These are phyloP conservation scores for Bombus difficillimus DNA, from an alignment of 1,140 invertebrate genomes.

Conservation along the genomic window DNA sequence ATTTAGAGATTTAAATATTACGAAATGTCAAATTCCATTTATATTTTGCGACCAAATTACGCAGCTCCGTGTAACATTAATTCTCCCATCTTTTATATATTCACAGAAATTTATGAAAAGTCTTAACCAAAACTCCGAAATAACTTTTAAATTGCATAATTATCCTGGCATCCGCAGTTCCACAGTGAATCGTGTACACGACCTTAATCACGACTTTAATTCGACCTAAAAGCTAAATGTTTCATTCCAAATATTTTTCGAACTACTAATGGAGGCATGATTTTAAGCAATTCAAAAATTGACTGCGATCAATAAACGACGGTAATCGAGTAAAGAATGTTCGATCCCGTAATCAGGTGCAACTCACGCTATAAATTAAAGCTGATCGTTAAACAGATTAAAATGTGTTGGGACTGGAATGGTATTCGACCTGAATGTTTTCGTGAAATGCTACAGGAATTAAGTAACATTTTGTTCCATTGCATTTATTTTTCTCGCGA, in stretches of 20 bases:
- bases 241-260: neutral
- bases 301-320: neutral
- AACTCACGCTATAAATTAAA: slow-evolving; percentile 2
- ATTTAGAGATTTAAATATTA: neutral
- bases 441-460: neutral
- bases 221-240: no score
- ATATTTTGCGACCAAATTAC: neutral
- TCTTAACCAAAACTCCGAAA: no score
- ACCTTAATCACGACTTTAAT: neutral
- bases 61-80: no score
- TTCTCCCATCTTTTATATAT: neutral
- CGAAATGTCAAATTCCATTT: neutral
- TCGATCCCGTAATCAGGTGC: slow-evolving; percentile 1
- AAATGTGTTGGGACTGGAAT: slow-evolving; percentile 6
- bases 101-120: neutral
- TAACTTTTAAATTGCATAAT: neutral
- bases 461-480: slow-evolving; percentile 29
- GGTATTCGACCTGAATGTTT: neutral
- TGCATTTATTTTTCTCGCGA: slow-evolving; percentile 7
- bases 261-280: neutral
- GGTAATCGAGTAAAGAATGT: neutral
- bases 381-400: slow-evolving; percentile 30
- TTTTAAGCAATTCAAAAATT: neutral
- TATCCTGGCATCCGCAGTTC: neutral
- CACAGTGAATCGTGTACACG: neutral